Conservation (phyloP, 1,140 invertebrate species). For the Apis mellifera region DNA sequence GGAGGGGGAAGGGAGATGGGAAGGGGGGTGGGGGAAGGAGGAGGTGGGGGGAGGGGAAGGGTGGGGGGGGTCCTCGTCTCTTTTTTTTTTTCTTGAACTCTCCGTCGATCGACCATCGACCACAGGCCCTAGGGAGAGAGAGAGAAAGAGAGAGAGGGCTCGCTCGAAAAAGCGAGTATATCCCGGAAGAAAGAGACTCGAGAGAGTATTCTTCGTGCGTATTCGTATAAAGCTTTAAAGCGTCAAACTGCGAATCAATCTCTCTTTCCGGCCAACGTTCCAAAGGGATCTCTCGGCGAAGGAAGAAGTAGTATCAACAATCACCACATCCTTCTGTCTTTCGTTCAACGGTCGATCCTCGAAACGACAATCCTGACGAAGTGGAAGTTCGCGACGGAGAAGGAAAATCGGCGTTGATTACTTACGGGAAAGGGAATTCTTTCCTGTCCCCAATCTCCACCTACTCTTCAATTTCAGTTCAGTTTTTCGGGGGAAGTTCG, state of each 20-base stretch:
- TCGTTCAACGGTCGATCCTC: constrained; percentile 8
- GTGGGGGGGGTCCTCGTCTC: background rate
- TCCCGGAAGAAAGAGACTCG: background rate
- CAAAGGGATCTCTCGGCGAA: no score
- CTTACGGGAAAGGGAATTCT: constrained; percentile 54
- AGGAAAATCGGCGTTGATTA: constrained; percentile 43
- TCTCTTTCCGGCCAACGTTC: no score
- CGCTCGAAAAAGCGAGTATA: background rate
- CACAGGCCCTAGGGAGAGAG: no score
- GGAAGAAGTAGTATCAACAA: no score
- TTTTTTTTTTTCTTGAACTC: background rate
- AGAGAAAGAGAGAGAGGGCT: no score
- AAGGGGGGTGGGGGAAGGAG: no score
- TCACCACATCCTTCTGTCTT: no score
- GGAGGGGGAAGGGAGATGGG: no score
- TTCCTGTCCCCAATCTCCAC: background rate
- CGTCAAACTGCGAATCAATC: no score
- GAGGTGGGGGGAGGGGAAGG: no score
- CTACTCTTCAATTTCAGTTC: constrained; percentile 18
- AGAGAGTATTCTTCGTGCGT: no score
- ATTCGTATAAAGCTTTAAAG: no score
- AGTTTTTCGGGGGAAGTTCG: constrained; percentile 59
- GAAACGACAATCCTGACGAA: constrained; percentile 19
- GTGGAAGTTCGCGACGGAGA: constrained; percentile 51
- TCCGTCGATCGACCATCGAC: background rate